Percentiles rank a stretch among this genome's conserved stretches.
Conservation (phyloP, 2,888 invertebrate species). For the Piscicola geometra region DNA sequence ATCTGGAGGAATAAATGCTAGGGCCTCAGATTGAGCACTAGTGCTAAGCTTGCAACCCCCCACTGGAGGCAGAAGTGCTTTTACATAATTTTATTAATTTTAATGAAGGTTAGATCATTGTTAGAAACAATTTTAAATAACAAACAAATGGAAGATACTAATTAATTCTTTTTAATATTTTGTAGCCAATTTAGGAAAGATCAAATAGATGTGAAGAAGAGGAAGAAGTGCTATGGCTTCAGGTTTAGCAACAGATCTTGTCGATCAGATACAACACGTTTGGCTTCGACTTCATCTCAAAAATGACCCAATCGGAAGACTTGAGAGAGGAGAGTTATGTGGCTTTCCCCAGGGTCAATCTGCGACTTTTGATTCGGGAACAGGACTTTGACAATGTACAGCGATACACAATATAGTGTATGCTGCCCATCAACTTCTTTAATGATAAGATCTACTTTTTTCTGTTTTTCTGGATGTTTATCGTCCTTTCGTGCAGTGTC, state of each 20-base stretch:
- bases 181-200: no score
- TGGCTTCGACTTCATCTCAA: conserved; percentile 49
- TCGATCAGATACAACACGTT: conserved; percentile 51
- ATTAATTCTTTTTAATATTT: no score
- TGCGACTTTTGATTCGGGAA: conserved; percentile 50
- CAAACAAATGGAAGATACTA: no score
- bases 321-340: conserved; percentile 47
- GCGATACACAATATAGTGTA: conserved; percentile 44
- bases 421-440: conserved; percentile 44
- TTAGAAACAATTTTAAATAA: no score
- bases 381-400: conserved; percentile 45
- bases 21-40: no score
- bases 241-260: conserved; percentile 5
- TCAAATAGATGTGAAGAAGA: no score
- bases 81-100: no score
- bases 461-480: conserved; percentile 56
- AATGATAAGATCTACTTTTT: conserved; percentile 56
- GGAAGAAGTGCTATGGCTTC: no score
- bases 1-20: no score
- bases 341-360: conserved; percentile 54
- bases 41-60: no score
- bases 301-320: conserved; percentile 35
- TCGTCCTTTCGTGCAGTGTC: conserved; percentile 46
- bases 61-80: no score
- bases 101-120: no score